phyloP scores from a whole-genome alignment of 2,888 invertebrate species.

The Hypolimnas misippus region DNA sequence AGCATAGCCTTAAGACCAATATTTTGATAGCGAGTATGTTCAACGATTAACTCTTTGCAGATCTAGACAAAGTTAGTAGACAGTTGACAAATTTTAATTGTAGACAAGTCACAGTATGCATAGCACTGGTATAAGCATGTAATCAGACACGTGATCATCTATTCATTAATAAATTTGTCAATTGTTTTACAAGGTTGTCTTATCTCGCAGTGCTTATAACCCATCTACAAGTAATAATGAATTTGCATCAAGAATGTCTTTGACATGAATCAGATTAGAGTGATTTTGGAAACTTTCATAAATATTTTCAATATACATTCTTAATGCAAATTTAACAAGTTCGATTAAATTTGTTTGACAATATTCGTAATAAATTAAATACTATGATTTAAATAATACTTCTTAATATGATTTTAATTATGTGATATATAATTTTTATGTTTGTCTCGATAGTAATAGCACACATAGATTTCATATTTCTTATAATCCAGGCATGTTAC shows the following conservation, averaged over 20 bases:
- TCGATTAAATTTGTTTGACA: background rate
- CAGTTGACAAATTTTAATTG: background rate
- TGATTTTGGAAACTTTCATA: background rate
- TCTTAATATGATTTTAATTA: background rate
- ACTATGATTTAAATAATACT: background rate
- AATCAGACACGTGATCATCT: no score
- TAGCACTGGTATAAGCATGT: no score
- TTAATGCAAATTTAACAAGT: background rate
- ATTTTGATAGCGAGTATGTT: background rate
- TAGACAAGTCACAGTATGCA: background rate
- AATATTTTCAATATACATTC: slow-evolving; percentile 5
- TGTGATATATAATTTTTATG: background rate
- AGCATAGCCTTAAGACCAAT: background rate
- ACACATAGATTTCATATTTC: background rate
- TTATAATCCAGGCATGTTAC: no score
- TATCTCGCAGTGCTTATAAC: no score
- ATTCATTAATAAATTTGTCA: no score
- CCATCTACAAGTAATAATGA: background rate
- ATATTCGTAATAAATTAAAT: background rate
- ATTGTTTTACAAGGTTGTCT: no score
- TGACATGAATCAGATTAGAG: background rate
- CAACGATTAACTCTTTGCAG: background rate
- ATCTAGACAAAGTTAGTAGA: background rate
- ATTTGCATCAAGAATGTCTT: background rate
- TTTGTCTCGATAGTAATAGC: background rate